A percentile compares a stretch with the other conserved stretches of the same genome.
Conservation (phyloP, 2,888 invertebrate species). For the Automeris io region DNA sequence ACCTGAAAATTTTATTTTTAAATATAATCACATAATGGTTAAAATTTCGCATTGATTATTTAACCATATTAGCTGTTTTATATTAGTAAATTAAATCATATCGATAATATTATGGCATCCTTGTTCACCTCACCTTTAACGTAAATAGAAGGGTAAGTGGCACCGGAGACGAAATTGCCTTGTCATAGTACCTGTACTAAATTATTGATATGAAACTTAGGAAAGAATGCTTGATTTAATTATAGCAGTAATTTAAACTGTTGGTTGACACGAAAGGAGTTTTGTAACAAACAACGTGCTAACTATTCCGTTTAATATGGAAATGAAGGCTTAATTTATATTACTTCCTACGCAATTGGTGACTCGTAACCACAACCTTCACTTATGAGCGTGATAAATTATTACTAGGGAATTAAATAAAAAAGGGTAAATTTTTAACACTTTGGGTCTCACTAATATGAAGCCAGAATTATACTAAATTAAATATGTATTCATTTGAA, state of each 20-base stretch:
- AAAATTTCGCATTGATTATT: too few relatives aligned
- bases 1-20: too few relatives aligned
- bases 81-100: neutral
- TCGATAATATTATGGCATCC: constrained; percentile 17
- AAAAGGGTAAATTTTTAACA: too few relatives aligned
- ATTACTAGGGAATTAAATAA: too few relatives aligned
- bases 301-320: constrained; percentile 21
- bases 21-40: too few relatives aligned
- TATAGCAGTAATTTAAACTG: constrained; percentile 53
- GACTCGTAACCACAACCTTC: constrained; percentile 1
- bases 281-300: constrained; percentile 24
- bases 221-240: constrained; percentile 62
- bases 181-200: constrained; percentile 46
- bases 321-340: constrained; percentile 7
- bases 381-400: constrained; percentile 1
- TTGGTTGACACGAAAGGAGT: constrained; percentile 47
- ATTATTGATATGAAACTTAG: constrained; percentile 49
- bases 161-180: constrained; percentile 44
- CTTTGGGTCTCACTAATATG: too few relatives aligned
- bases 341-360: constrained; percentile 2
- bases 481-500: too few relatives aligned
- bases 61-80: too few relatives aligned
- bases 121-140: constrained; percentile 28
- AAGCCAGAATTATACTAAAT: too few relatives aligned
- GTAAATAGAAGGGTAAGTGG: constrained; percentile 40